Conservation (phyloP, 2,797 vertebrate genomes). For the Falco columbarius region DNA sequence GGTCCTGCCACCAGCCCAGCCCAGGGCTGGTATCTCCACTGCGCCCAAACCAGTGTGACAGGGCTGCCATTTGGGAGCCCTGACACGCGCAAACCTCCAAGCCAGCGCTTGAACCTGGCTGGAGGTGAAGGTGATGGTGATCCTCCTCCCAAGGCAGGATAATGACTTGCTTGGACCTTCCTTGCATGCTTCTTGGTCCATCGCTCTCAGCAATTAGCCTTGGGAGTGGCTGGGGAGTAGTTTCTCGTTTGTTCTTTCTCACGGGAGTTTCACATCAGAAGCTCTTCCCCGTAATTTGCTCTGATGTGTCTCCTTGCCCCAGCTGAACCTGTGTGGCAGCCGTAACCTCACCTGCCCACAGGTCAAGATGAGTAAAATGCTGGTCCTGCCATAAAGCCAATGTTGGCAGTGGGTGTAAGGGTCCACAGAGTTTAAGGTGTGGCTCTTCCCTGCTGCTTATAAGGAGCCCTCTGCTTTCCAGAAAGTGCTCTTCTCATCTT, state of each 20-base stretch:
- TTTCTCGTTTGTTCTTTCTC: not conserved
- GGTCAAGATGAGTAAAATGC: rapidly evolving
- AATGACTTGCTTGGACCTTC: not conserved
- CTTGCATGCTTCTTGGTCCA: not conserved
- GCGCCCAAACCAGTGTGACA: rapidly evolving
- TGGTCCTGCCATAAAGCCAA: rapidly evolving
- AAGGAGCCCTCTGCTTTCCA: not conserved
- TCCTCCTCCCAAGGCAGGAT: not conserved
- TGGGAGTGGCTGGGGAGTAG: slow-evolving; percentile 36
- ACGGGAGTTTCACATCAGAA: not conserved
- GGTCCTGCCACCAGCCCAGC: not conserved
- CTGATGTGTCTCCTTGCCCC: not conserved
- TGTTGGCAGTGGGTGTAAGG: rapidly evolving
- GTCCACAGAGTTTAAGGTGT: rapidly evolving
- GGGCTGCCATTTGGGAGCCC: not conserved
- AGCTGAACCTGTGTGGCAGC: not conserved
- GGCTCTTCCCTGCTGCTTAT: rapidly evolving
- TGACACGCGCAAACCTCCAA: not conserved
- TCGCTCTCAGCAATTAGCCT: not conserved
- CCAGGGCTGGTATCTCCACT: not conserved
- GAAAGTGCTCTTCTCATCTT: not conserved
- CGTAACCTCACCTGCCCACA: not conserved
- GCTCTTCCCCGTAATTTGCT: not conserved
- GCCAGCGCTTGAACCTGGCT: not conserved
- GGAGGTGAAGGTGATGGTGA: not conserved